Evolutionary conservation across 2,797 vertebrate genomes (phyloP).

Genomic region (Sebastes trivittatus): DNA sequence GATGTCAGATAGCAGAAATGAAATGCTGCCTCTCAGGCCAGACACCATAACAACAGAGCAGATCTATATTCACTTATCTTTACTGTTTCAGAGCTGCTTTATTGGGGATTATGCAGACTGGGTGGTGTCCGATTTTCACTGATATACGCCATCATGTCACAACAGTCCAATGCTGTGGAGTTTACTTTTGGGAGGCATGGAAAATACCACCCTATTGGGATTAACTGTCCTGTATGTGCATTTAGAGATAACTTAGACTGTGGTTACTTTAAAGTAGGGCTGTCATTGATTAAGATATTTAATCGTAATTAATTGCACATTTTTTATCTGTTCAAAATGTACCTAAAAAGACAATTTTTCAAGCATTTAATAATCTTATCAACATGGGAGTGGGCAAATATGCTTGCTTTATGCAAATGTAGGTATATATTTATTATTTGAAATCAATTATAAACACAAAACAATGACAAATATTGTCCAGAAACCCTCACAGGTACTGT

Average conservation of each 20-base stretch:
- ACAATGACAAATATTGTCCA: too few species aligned
- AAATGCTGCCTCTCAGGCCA: constrained; percentile 51
- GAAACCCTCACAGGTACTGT: too few species aligned
- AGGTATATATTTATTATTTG: too few species aligned
- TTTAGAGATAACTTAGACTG: not conserved
- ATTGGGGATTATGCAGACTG: constrained; percentile 5
- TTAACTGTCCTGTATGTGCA: not conserved
- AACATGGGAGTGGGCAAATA: too few species aligned
- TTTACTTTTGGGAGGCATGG: not conserved
- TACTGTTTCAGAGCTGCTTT: constrained; percentile 18
- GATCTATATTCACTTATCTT: constrained; percentile 52
- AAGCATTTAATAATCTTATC: too few species aligned
- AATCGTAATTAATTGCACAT: too few species aligned
- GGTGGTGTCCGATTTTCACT: not conserved
- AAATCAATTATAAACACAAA: too few species aligned
- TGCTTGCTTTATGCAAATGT: too few species aligned
- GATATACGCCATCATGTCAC: not conserved
- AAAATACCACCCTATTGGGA: not conserved
- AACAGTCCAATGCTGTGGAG: not conserved
- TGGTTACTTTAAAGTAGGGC: too few species aligned
- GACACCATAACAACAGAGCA: constrained; percentile 17
- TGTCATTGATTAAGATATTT: too few species aligned
- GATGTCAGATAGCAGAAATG: constrained; percentile 69
- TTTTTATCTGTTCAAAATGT: too few species aligned
- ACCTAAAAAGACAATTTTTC: too few species aligned